Conservation (phyloP, 2,113 vertebrate species). For the Leptocoma aspasia region DNA sequence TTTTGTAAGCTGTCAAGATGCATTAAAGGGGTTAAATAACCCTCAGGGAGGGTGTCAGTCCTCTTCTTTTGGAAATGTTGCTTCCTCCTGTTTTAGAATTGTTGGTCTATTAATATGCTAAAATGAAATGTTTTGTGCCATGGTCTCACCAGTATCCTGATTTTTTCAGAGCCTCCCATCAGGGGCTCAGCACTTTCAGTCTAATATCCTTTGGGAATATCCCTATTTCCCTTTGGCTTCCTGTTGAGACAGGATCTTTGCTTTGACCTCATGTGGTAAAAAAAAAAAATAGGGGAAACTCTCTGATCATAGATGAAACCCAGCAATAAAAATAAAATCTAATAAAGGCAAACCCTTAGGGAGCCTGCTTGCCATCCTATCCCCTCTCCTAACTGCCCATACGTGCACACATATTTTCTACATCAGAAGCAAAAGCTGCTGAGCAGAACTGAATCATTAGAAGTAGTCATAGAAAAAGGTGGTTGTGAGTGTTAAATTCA, state of each 20-base stretch:
- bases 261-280: neutral
- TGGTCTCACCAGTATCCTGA: neutral
- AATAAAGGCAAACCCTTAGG: neutral
- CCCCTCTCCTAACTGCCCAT: neutral
- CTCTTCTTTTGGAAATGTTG: neutral
- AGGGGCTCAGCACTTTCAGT: neutral
- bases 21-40: neutral
- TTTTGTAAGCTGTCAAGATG: neutral
- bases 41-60: neutral
- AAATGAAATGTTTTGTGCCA: neutral
- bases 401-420: neutral
- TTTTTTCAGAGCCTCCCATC: neutral
- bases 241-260: slow-evolving; percentile 12
- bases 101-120: neutral
- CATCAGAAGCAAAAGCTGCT: neutral
- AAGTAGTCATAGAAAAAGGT: neutral
- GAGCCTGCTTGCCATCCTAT: neutral
- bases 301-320: neutral
- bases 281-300: neutral
- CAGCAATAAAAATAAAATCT: slow-evolving; percentile 32
- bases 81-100: neutral
- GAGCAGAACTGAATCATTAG: neutral
- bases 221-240: slow-evolving; percentile 9
- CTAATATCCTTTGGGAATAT: slow-evolving; percentile 16
- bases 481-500: neutral